A percentile compares a stretch with the other conserved stretches of the same genome.
Conservation (phyloP, 1,140 invertebrate species). For the Acromyrmex echinatior region DNA sequence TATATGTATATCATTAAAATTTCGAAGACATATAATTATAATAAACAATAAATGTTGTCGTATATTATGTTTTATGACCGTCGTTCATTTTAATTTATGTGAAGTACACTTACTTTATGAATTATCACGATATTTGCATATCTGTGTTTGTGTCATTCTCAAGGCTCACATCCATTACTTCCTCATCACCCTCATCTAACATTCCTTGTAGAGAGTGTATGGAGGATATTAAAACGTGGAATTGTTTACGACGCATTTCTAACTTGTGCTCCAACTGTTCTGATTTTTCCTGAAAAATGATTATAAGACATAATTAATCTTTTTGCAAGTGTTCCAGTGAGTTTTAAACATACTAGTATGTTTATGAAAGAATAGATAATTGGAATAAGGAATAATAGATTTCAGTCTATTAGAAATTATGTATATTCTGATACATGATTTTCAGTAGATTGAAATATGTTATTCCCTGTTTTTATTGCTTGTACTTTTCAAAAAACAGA, state of each 20-base stretch:
- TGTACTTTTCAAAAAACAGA: no score
- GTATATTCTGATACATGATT: no score
- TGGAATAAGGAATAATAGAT: no score
- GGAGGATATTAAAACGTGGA: conserved; percentile 94
- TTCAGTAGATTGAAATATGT: no score
- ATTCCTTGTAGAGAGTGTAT: conserved; percentile 92
- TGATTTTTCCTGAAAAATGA: conserved; percentile 88
- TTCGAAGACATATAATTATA: background rate
- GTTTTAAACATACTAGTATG: no score
- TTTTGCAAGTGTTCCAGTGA: background rate
- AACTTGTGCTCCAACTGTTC: conserved; percentile 92
- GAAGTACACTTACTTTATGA: conserved; percentile 46
- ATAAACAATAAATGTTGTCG: conserved; percentile 13
- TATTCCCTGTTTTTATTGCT: no score
- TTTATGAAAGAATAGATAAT: no score
- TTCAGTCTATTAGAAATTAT: no score
- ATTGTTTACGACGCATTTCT: conserved; percentile 94
- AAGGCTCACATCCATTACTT: conserved; percentile 88
- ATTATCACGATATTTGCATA: conserved; percentile 64
- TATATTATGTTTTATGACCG: background rate
- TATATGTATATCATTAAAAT: conserved; percentile 20
- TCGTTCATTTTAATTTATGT: conserved; percentile 38
- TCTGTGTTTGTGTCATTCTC: conserved; percentile 85
- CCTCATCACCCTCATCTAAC: conserved; percentile 89
- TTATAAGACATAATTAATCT: background rate